Evolutionary conservation across 2,888 invertebrate genomes (phyloP).

Genomic region (Megalurothrips usitatus): DNA sequence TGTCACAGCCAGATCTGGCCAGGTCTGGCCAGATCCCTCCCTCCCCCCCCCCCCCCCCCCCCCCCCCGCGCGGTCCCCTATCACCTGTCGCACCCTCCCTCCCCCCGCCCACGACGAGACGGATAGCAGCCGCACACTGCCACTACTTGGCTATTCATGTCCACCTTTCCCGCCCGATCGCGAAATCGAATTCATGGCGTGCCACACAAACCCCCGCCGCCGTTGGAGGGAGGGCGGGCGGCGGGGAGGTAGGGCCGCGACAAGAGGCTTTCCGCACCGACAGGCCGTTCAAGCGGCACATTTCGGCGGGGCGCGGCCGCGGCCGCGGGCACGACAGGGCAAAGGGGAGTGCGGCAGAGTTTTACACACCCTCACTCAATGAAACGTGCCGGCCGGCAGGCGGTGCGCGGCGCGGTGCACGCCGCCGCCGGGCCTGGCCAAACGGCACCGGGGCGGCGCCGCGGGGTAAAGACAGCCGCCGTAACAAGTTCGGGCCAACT

Average conservation of each 20-base stretch:
- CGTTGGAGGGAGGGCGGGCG: background rate
- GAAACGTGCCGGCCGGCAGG: background rate
- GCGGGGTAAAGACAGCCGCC: too few species aligned
- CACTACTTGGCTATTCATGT: slow-evolving; percentile 16
- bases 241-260: background rate
- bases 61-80: background rate
- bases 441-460: background rate
- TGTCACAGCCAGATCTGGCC: background rate
- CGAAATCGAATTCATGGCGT: slow-evolving; percentile 14
- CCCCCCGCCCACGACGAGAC: background rate
- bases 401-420: too few species aligned
- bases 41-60: too few species aligned
- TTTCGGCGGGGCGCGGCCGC: too few species aligned
- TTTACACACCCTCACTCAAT: slow-evolving; percentile 11
- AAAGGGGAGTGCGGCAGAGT: background rate
- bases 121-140: background rate
- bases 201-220: background rate
- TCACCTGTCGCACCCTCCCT: background rate
- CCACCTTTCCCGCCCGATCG: background rate
- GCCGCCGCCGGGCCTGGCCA: too few species aligned
- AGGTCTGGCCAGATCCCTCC: background rate
- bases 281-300: background rate
- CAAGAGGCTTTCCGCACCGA: slow-evolving; percentile 4
- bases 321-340: too few species aligned
- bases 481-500: too few species aligned